These are phyloP conservation scores for Loris lydekkerianus DNA, from an alignment of 2,797 vertebrate species.

Conservation along the genomic window DNA sequence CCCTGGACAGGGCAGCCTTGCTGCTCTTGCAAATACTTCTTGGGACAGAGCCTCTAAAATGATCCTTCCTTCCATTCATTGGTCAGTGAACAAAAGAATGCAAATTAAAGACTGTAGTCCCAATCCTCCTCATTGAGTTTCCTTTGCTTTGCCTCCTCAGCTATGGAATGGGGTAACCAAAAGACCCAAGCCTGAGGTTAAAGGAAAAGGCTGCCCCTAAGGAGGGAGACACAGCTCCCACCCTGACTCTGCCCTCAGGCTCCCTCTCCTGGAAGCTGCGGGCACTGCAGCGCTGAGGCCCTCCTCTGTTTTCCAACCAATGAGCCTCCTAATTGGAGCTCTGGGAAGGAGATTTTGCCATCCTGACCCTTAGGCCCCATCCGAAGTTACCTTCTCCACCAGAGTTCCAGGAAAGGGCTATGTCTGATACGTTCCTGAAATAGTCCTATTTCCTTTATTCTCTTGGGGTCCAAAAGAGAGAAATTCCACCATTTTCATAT, in stretches of 20 bases:
- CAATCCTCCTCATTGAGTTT: neutral
- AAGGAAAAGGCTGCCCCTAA: constrained; percentile 14
- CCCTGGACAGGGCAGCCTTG: neutral
- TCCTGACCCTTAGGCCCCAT: neutral
- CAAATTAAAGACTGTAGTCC: neutral
- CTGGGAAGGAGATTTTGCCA: rapidly evolving
- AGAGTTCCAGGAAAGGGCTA: neutral
- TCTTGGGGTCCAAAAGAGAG: neutral
- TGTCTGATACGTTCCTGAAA: neutral
- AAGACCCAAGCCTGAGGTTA: neutral
- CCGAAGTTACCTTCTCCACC: neutral
- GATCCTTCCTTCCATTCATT: neutral
- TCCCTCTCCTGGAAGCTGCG: constrained; percentile 76
- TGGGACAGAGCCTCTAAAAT: neutral
- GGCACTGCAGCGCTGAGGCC: constrained; percentile 26
- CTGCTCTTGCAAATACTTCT: neutral
- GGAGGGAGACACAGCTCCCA: neutral
- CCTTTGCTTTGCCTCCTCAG: constrained; percentile 48
- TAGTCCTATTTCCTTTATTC: neutral
- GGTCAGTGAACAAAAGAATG: constrained; percentile 46
- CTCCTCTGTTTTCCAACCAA: neutral
- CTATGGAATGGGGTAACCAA: neutral
- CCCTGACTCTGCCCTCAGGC: constrained; percentile 36
- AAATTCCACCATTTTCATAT: neutral
- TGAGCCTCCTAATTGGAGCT: neutral